Evolutionary conservation across 92 coral and sea anemone genomes (phyloP).

Genomic region (Epizoanthus illoricatus): DNA sequence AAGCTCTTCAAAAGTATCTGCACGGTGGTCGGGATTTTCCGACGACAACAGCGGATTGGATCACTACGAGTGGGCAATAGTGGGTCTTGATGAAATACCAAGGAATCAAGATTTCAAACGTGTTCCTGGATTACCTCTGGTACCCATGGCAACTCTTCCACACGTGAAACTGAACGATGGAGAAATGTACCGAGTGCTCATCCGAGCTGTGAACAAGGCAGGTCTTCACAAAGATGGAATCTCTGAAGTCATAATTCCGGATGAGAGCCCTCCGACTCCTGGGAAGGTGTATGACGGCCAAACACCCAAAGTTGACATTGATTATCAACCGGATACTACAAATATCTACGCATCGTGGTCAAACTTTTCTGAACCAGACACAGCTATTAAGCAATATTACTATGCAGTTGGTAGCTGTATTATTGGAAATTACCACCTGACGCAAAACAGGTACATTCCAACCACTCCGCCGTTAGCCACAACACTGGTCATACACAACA

Average conservation of each 20-base stretch:
- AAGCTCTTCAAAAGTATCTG: slow-evolving; percentile 57
- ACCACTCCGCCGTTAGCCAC: slow-evolving; percentile 61
- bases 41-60: slow-evolving; percentile 77
- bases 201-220: slow-evolving; percentile 83
- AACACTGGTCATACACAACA: slow-evolving; percentile 50
- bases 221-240: slow-evolving; percentile 66
- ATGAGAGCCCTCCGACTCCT: slow-evolving; percentile 69
- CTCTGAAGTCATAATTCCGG: slow-evolving; percentile 71
- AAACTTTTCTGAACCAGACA: slow-evolving; percentile 62
- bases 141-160: slow-evolving; percentile 66
- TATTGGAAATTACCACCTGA: slow-evolving; percentile 85
- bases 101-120: slow-evolving; percentile 56
- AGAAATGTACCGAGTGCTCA: slow-evolving; percentile 54
- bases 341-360: slow-evolving; percentile 83
- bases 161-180: slow-evolving; percentile 64
- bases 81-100: slow-evolving; percentile 38
- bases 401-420: slow-evolving; percentile 92
- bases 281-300: slow-evolving; percentile 87
- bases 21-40: slow-evolving; percentile 77
- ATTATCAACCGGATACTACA: slow-evolving; percentile 64
- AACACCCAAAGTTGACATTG: slow-evolving; percentile 55
- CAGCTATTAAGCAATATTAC: slow-evolving; percentile 75
- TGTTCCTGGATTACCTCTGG: slow-evolving; percentile 64
- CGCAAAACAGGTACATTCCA: slow-evolving; percentile 60
- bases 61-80: slow-evolving; percentile 75